Evolutionary conservation across 2,888 invertebrate genomes (phyloP), one percentile per base, ranked within the genome.

Genomic region (Campopleginae sp.): DNA sequence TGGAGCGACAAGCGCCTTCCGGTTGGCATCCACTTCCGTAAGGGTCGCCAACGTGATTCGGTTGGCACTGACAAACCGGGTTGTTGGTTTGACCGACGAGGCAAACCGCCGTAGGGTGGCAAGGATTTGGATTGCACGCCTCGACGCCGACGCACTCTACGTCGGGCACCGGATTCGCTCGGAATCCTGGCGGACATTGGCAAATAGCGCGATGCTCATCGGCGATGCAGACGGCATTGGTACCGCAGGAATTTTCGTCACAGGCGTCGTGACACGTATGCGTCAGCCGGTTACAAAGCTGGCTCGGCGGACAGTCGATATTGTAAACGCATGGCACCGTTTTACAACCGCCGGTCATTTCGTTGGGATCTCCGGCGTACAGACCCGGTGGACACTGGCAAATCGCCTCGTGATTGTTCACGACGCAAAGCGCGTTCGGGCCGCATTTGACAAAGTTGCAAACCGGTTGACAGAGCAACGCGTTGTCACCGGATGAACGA

Each of bases 321-420:
- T 98, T 98, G 92, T 98, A 98, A 51, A 98, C 97, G 92, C 98
- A 98, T 4, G 97, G 97, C 7, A 98, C 97, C 80, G 96, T 95
- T 94, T 96, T 95, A 91, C 98, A 97, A 76, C 98, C 98, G 82
- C 95, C 95, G 82, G 95, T 94, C 1, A 95, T 94, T 92, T 98
- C 97, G 91, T 96, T 96, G 0, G 98, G 98, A 94, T 98, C 97
- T 3, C 98, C 98, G 12, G 97, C 96, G 92, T 96, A 98, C 0
- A 97, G 96, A 23, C 98, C 98, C 8, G 97, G 96, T 23, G 98
- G 98, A 91, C 98, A 98, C 90, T 98, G 97, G 91, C 98, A 98
- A 93, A 97, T 97, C 0, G 98, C 97, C 17, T 96, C 96, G 92
- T 98, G 98, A 91, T 98, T 98, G 90, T 98, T 98, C 2, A 97